phyloP scores from a whole-genome alignment of 1,140 invertebrate genomes.

The Ctenoplectra terminalis region DNA sequence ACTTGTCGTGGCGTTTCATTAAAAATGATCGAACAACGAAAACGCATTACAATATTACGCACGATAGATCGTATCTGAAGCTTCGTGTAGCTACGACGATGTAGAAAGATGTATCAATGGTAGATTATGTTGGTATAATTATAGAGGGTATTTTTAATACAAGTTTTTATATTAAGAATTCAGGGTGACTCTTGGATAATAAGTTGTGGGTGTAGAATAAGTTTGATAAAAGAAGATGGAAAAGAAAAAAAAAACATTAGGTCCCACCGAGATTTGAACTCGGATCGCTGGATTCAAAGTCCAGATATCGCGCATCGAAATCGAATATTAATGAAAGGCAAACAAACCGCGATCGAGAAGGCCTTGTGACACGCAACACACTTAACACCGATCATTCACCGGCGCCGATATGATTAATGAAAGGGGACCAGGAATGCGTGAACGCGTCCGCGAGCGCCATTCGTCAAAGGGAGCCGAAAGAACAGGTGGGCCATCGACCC shows the following conservation, averaged over 20 bases:
- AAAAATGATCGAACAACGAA: constrained; percentile 29
- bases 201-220: too few relatives aligned
- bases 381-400: constrained; percentile 35
- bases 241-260: too few relatives aligned
- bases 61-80: background rate
- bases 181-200: too few relatives aligned
- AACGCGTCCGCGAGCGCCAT: constrained; percentile 2
- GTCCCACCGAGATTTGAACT: constrained; percentile 85
- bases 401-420: constrained; percentile 49
- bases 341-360: constrained; percentile 21
- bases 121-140: background rate
- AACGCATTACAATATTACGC: constrained; percentile 43
- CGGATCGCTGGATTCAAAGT: constrained; percentile 88
- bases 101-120: background rate
- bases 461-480: constrained; percentile 42
- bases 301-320: constrained; percentile 40
- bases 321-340: constrained; percentile 46
- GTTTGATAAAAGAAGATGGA: too few relatives aligned
- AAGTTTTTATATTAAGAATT: too few relatives aligned
- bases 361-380: background rate
- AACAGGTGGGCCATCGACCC: constrained; percentile 44
- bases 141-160: background rate
- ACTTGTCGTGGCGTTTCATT: background rate
- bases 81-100: background rate
- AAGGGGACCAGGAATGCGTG: background rate